Percentiles rank a stretch among this genome's conserved stretches.
These are phyloP conservation scores for Acanthornis magna DNA, from an alignment of 2,797 vertebrate genomes.

Conservation along the genomic window DNA sequence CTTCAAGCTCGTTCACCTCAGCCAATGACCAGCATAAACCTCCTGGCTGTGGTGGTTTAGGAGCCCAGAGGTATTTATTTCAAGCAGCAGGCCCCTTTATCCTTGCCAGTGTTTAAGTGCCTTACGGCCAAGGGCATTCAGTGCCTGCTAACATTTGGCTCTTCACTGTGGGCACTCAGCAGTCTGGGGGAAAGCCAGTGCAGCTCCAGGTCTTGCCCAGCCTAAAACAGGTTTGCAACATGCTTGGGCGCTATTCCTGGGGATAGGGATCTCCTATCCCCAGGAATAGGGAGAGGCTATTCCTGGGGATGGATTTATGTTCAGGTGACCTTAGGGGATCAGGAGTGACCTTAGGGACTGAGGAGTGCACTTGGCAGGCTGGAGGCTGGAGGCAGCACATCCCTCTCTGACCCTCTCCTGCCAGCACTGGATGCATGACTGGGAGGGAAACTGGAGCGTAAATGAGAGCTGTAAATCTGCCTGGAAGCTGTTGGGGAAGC, in stretches of 20 bases:
- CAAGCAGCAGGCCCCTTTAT: background rate
- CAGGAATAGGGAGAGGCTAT: background rate
- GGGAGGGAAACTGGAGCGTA: slow-evolving; percentile 16
- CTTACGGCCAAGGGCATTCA: background rate
- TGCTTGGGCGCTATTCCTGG: fast-evolving
- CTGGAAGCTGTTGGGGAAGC: slow-evolving; percentile 23
- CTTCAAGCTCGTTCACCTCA: fast-evolving
- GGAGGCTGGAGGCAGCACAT: background rate
- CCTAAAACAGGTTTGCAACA: background rate
- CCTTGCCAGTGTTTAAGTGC: background rate
- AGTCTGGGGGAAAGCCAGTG: background rate
- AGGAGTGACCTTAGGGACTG: background rate
- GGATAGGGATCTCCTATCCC: background rate
- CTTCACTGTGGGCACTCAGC: fast-evolving
- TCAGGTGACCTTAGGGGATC: background rate
- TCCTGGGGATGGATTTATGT: background rate
- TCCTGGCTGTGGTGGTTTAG: background rate
- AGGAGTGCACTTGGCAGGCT: background rate
- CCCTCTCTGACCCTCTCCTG: background rate
- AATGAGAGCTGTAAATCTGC: slow-evolving; percentile 31
- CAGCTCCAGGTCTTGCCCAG: background rate
- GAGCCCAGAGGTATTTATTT: background rate
- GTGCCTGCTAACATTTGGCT: background rate
- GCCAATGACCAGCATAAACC: fast-evolving
- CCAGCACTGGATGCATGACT: background rate